Evolutionary conservation across 2,888 invertebrate genomes (phyloP), one percentile per base, ranked within the genome.

Genomic region (Eurytoma adleriae): DNA sequence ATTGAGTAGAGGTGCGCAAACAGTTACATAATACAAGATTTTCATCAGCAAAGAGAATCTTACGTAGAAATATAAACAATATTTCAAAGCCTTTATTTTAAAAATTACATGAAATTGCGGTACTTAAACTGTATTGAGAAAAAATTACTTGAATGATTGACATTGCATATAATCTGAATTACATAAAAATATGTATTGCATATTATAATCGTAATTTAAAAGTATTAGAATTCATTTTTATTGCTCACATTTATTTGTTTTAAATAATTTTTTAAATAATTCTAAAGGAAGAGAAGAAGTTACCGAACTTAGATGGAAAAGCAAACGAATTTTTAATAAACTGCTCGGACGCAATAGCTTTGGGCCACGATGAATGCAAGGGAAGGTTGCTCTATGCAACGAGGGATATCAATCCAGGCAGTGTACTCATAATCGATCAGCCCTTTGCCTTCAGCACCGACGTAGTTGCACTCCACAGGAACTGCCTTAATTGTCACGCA

Each of bases 371-470:
- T 61, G 56, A 85, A 14, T 64, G 59, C 2, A 86, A 82, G 61
- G 92, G 93, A 61, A 86, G 92, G 61, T 90, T 90, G 84, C 85
- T 93, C 14, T 87, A 91, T 24, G 91, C 91, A 7, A 87, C 86
- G 13, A 86, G 85, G 76, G 88, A 91, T 80, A 91, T 92, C 67
- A 88, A 88, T 79, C 86, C 91, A 24, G 92, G 92, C 83, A 86
- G 84, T 72, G 86, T 87, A 13, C 73, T 90, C 14, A 90, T 90
- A 16, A 86, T 90, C 10, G 90, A 90, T 78, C 78, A 83, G 57
- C 89, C 90, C 13, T 90, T 87, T 78, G 84, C 90, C 64, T 89
- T 85, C 71, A 87, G 87, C 71, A 90, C 89, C 14, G 88, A 89
- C 40, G 66, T 83, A 68, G 80, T 85, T 24, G 87, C 87, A 13